These are phyloP conservation scores for Chondrilla cf. caribensis DNA, from an alignment of 37 sponge, comb jelly and placozoan genomes.

Conservation along the genomic window DNA sequence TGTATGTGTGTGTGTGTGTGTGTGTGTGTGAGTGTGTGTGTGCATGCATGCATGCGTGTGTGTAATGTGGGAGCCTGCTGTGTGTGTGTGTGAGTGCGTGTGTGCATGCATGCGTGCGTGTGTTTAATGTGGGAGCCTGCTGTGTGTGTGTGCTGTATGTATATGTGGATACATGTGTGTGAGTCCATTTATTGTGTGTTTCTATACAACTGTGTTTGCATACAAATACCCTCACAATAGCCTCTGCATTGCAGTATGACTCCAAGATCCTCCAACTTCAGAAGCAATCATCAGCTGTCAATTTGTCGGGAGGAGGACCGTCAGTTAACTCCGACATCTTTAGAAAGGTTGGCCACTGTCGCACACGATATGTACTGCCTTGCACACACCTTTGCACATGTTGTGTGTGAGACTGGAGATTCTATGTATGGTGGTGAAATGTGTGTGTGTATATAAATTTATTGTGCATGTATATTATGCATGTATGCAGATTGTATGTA, in stretches of 20 bases:
- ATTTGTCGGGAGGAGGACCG: background rate
- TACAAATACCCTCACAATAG: background rate
- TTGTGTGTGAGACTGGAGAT: too few relatives aligned
- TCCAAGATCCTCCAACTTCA: slow-evolving; percentile 72
- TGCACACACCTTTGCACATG: background rate
- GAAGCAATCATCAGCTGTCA: slow-evolving; percentile 41
- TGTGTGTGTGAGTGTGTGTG: slow-evolving; percentile 13
- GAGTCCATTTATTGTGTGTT: background rate
- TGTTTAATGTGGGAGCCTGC: background rate
- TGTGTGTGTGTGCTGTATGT: background rate
- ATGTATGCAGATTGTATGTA: too few relatives aligned
- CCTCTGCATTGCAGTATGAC: slow-evolving; percentile 58
- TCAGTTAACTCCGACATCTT: slow-evolving; percentile 61
- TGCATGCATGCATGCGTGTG: background rate
- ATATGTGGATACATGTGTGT: slow-evolving; percentile 25
- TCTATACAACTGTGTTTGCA: background rate
- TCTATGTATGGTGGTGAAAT: too few relatives aligned
- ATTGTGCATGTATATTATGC: too few relatives aligned
- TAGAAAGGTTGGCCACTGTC: slow-evolving; percentile 40
- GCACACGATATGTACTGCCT: background rate
- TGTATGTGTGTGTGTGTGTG: slow-evolving; percentile 12
- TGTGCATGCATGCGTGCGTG: background rate
- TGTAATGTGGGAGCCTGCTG: background rate
- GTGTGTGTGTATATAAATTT: too few relatives aligned
- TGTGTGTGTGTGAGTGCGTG: slow-evolving; percentile 1